phyloP scores from a whole-genome alignment of 2,888 invertebrate species.

The Trachelus stipa region DNA sequence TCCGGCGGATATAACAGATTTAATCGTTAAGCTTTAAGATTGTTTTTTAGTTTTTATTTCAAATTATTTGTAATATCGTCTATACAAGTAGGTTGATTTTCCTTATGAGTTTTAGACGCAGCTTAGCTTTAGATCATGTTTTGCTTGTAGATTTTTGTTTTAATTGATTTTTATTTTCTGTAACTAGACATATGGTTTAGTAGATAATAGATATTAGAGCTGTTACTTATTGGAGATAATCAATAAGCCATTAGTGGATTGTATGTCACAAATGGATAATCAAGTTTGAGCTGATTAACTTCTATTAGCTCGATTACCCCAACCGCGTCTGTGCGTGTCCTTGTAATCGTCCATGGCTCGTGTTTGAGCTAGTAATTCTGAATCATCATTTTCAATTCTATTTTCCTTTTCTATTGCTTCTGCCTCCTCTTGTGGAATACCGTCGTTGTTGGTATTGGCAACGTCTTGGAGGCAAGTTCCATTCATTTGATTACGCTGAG shows the following conservation, averaged over 20 bases:
- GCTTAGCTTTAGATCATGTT: not conserved
- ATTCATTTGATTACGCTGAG: conserved; percentile 41
- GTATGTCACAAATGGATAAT: not conserved
- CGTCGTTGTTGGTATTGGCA: conserved; percentile 24
- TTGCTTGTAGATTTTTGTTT: not conserved
- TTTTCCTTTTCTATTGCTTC: conserved; percentile 74
- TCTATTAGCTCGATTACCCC: conserved; percentile 86
- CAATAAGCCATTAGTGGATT: not conserved
- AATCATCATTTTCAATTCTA: conserved; percentile 79
- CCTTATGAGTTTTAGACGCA: too few species aligned
- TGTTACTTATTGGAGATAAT: not conserved
- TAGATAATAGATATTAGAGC: not conserved
- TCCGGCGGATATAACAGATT: not conserved
- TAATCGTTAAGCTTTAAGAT: not conserved
- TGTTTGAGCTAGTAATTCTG: conserved; percentile 74
- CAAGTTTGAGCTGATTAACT: conserved; percentile 69
- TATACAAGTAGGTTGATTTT: too few species aligned
- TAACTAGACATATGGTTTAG: not conserved
- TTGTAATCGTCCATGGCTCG: conserved; percentile 88
- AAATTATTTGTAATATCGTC: not conserved
- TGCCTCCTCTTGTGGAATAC: conserved; percentile 66
- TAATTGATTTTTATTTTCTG: not conserved
- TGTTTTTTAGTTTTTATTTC: not conserved
- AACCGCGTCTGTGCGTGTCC: conserved; percentile 87
- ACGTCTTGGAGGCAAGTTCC: conserved; percentile 45